Percentiles rank a stretch among this genome's conserved stretches.
These are phyloP conservation scores for Cathartes aura DNA, from an alignment of 2,113 vertebrate genomes.

Conservation along the genomic window DNA sequence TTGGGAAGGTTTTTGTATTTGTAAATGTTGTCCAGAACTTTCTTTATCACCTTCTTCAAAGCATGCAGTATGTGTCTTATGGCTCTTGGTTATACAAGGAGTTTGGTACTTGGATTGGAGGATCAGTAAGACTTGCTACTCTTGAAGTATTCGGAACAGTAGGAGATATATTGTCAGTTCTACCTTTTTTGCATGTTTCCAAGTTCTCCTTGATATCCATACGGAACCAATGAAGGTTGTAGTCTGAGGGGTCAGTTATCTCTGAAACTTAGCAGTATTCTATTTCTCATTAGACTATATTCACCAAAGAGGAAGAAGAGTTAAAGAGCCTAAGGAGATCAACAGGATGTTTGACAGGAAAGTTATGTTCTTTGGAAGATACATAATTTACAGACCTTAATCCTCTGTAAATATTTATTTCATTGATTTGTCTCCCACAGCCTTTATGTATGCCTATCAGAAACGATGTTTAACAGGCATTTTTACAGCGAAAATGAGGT, in stretches of 20 bases:
- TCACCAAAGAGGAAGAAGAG: not conserved
- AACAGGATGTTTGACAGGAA: conserved; percentile 33
- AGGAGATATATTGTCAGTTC: not conserved
- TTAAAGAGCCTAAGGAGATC: conserved; percentile 28
- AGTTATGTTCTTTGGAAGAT: conserved; percentile 25
- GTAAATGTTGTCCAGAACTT: not conserved
- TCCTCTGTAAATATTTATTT: conserved; percentile 71
- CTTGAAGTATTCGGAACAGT: not conserved
- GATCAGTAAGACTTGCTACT: not conserved
- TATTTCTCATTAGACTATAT: not conserved
- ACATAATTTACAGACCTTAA: conserved; percentile 51
- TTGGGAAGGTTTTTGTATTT: not conserved
- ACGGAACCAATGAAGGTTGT: not conserved
- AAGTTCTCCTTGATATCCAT: not conserved
- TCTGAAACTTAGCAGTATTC: not conserved
- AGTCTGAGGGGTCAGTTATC: not conserved
- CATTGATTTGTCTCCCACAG: conserved; percentile 43
- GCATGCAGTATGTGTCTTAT: not conserved
- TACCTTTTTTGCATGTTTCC: not conserved
- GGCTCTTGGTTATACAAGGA: not conserved
- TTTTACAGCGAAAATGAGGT: not conserved
- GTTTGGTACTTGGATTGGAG: not conserved
- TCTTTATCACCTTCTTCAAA: not conserved
- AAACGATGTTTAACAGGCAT: not conserved
- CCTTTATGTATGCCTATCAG: not conserved